Conservation (phyloP, 1,140 invertebrate genomes). For the Atta texana region DNA sequence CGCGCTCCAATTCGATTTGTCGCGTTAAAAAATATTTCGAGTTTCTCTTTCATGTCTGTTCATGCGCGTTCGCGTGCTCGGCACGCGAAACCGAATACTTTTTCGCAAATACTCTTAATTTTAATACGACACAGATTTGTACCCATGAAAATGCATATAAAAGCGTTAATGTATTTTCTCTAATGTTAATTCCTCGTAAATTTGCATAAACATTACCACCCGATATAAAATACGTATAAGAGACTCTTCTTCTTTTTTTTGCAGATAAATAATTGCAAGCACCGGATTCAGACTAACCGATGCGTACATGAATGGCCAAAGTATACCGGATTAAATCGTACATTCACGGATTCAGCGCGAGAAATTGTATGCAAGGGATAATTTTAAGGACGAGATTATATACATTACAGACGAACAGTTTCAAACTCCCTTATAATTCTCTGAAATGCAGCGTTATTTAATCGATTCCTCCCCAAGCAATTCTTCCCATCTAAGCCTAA, state of each 20-base stretch:
- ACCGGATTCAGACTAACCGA: slow-evolving; percentile 53
- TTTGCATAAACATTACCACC: slow-evolving; percentile 31
- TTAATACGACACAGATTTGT: slow-evolving; percentile 21
- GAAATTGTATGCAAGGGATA: slow-evolving; percentile 41
- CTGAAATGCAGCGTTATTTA: slow-evolving; percentile 55
- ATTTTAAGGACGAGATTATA: slow-evolving; percentile 61
- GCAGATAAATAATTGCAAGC: slow-evolving; percentile 48
- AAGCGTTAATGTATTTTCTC: slow-evolving; percentile 52
- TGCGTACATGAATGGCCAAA: slow-evolving; percentile 46
- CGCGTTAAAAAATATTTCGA: slow-evolving; percentile 11
- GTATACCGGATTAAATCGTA: slow-evolving; percentile 60
- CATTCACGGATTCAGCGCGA: slow-evolving; percentile 50
- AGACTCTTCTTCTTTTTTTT: not conserved
- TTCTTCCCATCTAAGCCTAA: slow-evolving; percentile 43
- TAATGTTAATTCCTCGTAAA: slow-evolving; percentile 49
- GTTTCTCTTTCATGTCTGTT: not conserved
- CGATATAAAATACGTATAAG: slow-evolving; percentile 33
- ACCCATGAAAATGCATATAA: slow-evolving; percentile 12
- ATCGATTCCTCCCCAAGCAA: slow-evolving; percentile 29
- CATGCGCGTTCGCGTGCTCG: not conserved
- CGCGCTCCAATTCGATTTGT: too few relatives aligned
- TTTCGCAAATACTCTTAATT: slow-evolving; percentile 39
- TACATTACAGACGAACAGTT: slow-evolving; percentile 47
- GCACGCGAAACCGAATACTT: not conserved
- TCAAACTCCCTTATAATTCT: slow-evolving; percentile 45